Evolutionary conservation across 2,888 invertebrate genomes (phyloP).

Genomic region (Stenodera caucasica): DNA sequence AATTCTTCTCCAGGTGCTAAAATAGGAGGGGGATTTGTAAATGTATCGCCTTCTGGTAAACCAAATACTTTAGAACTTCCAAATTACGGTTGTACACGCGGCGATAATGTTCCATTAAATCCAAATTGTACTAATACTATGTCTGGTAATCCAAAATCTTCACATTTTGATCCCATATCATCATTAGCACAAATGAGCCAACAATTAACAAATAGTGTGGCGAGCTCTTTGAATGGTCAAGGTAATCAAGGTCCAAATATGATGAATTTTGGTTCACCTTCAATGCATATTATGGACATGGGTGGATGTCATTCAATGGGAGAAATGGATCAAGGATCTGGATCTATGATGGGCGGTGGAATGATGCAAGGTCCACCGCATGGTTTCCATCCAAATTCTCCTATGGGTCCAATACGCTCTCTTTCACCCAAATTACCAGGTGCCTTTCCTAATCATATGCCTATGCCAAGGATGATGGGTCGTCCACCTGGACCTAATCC

Average conservation of each 20-base stretch:
- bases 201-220: constrained; percentile 78
- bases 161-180: constrained; percentile 89
- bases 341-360: constrained; percentile 51
- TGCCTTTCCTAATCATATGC: constrained; percentile 58
- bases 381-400: constrained; percentile 53
- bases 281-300: constrained; percentile 57
- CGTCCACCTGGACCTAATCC: constrained; percentile 65
- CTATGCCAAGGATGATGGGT: constrained; percentile 65
- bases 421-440: constrained; percentile 70
- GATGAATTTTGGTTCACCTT: constrained; percentile 61
- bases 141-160: constrained; percentile 63
- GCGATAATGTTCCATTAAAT: constrained; percentile 68
- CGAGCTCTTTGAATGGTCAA: constrained; percentile 63
- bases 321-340: constrained; percentile 49
- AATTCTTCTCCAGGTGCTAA: constrained; percentile 54
- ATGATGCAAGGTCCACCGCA: constrained; percentile 55
- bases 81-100: constrained; percentile 56
- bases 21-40: constrained; percentile 54
- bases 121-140: constrained; percentile 64
- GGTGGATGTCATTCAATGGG: constrained; percentile 52
- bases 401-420: constrained; percentile 55
- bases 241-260: constrained; percentile 57
- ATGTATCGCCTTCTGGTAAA: constrained; percentile 54
- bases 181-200: constrained; percentile 95
- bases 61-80: constrained; percentile 51